Percentiles rank a stretch among this genome's conserved stretches.
phyloP scores from a whole-genome alignment of 2,113 vertebrate species.

The Phalacrocorax aristotelis region DNA sequence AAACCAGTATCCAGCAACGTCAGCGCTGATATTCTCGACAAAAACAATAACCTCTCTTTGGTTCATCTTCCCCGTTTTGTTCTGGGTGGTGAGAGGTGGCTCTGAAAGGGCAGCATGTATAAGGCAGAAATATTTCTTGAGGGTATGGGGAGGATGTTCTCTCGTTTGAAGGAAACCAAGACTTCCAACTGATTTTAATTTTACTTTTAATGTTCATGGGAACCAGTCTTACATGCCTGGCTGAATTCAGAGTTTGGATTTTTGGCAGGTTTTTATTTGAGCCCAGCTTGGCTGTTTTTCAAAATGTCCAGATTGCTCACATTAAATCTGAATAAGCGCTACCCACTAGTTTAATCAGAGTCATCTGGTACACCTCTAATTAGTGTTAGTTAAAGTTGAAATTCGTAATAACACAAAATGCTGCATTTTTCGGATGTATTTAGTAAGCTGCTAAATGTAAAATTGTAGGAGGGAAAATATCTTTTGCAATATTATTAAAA shows the following conservation, averaged over 20 bases:
- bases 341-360: conserved; percentile 70
- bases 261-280: conserved; percentile 76
- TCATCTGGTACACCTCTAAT: conserved; percentile 69
- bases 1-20: neutral
- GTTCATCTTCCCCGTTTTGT: neutral
- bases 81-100: conserved; percentile 22
- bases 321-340: conserved; percentile 73
- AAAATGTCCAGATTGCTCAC: conserved; percentile 74
- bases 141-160: conserved; percentile 35
- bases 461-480: neutral
- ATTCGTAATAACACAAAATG: conserved; percentile 46
- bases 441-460: neutral
- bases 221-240: conserved; percentile 66
- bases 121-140: conserved; percentile 47
- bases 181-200: conserved; percentile 73
- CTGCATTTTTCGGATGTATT: neutral
- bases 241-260: conserved; percentile 69
- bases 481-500: neutral
- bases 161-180: conserved; percentile 52
- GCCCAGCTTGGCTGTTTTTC: conserved; percentile 74
- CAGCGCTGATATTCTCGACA: neutral
- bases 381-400: conserved; percentile 65
- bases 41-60: neutral
- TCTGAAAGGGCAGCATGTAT: conserved; percentile 47
- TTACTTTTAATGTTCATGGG: conserved; percentile 75